Evolutionary conservation across 2,888 invertebrate species (phyloP), one percentile per base, ranked within the genome.

Genomic region (Pemphredon lugubris): DNA sequence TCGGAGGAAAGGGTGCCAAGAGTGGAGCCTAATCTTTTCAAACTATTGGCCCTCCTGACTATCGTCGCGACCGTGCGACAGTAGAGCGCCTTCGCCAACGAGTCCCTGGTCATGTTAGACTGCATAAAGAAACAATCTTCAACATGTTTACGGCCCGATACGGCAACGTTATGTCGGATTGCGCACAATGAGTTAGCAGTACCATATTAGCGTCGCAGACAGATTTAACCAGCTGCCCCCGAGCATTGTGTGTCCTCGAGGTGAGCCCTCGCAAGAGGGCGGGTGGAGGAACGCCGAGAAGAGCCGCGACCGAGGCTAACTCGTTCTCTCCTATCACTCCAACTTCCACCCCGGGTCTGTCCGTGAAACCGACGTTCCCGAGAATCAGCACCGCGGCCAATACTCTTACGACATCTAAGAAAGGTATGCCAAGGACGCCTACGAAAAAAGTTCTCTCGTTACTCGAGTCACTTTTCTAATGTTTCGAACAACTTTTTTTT

Each of bases 51-150:
- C 83, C 98, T 92, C 32, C 97, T 93, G 23, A 98, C 96, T 82
- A 98, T 97, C 18, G 98, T 97, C 14, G 97, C 97, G 14, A 98
- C 97, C 7, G 97, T 97, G 81, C 98, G 95, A 89, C 97, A 97
- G 90, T 98, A 98, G 30, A 98, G 92, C 14, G 98, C 97, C 90
- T 97, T 96, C 30, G 97, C 96, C 81, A 97, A 91, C 66, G 96
- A 95, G 91, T 98, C 96, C 81, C 97, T 92, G n/a, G 96, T 95
- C 92, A 94, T 93, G 86, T 96, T 95, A 9, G 97, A 96, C 93
- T 93, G 85, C 20, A 81, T 61, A 82, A 78, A 74, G 67, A 68
- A 77, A 77, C 39, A 65, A 42, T 61, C 40, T 50, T 73, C 44
- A 77, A 51, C 65, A 53, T 55, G 51, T 45, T 75, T 72, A 44